phyloP scores from a whole-genome alignment of 1,140 invertebrate species.

The Brachionus rotundiformis region DNA sequence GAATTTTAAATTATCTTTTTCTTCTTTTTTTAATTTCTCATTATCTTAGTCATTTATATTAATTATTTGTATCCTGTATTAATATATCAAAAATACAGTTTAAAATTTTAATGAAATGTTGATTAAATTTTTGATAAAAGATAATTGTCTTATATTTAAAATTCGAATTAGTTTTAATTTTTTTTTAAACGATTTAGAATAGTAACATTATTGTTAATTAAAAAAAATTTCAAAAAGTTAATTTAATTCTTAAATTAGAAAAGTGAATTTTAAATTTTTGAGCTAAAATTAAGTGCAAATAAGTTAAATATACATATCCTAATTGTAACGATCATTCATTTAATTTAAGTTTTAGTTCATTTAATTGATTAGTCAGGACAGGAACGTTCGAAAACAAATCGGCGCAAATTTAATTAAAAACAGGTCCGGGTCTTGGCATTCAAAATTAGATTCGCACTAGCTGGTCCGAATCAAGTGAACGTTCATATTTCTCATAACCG shows the following conservation, averaged over 20 bases:
- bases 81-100: no score
- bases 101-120: no score
- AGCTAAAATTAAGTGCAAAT: neutral
- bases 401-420: slow-evolving; percentile 3
- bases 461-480: neutral
- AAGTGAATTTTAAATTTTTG: neutral
- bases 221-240: neutral
- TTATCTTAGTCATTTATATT: no score
- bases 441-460: neutral
- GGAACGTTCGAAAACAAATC: neutral
- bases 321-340: neutral
- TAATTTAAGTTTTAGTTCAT: neutral
- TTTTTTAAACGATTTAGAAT: no score
- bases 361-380: neutral
- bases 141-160: no score
- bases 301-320: neutral
- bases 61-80: no score
- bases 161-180: no score
- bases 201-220: neutral
- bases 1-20: no score
- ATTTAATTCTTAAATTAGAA: neutral
- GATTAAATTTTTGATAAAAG: no score
- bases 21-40: no score
- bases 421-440: neutral
- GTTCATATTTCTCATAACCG: neutral